Base-by-base conservation (phyloP, 2,113 vertebrate genomes). In the Nerophis ophidion region DNA sequence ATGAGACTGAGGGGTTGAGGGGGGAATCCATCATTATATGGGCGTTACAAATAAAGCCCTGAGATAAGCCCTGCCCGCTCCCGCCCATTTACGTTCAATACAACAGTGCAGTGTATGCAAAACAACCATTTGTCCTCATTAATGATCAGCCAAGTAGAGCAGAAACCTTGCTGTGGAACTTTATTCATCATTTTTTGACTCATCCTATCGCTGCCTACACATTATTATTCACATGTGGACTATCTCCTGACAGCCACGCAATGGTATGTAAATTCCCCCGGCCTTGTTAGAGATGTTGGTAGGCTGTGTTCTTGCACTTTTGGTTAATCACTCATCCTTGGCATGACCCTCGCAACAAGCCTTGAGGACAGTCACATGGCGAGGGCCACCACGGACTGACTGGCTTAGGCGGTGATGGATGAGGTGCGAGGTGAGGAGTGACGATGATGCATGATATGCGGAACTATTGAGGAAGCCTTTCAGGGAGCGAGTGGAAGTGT, bases 241-340 rank as follows among this genome's bases (percentile, higher is more conserved):
- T 81, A 70, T 80, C 72, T 71, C 73, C 66, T 81, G 85, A 86
- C 87, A 87, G 80, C 60, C 84, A 76, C 72, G 78, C 82, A 72
- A 66, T 80, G 72, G 80, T 72, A 86, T 84, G 79, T 78, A 86
- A 87, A 82, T 86, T 65, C 57, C 63, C 59, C 65, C 65, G 76
- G 70, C 72, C 84, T 86, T 86, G 86, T 89, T 86, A 83, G 77
- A 47, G 63, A 61, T 76, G 79, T 70, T 69, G 65, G 64, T 63
- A 66, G 68, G 63, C 74, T 79, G 80, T 81, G 83, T 78, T 80
- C 74, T 77, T 72, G 80, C 5, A 48, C 69, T 81, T 82, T 82
- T 65, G 71, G 79, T 81, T 85, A 84, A 89, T 89, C 84, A 79
- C 63, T 86, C 84, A 87, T 80, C 65, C 70, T 65, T 13, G 9